These are phyloP conservation scores for Nesogale talazaci DNA, from an alignment of 2,113 vertebrate genomes.

Conservation along the genomic window DNA sequence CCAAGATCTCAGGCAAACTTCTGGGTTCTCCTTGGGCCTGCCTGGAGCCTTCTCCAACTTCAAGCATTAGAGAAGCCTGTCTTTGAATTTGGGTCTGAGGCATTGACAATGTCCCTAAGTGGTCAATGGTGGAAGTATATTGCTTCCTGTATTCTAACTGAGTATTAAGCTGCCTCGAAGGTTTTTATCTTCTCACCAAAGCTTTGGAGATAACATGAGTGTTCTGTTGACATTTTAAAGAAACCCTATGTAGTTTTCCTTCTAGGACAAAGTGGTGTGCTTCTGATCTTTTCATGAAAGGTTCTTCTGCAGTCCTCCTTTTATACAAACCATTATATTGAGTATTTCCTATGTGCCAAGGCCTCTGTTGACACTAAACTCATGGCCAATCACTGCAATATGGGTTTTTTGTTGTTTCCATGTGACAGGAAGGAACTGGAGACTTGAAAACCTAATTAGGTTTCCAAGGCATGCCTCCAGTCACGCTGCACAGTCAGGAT, in stretches of 20 bases:
- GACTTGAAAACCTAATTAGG: neutral
- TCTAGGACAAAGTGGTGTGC: neutral
- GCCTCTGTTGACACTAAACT: neutral
- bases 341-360: neutral
- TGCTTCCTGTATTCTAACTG: constrained; percentile 51
- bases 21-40: neutral
- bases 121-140: constrained; percentile 28
- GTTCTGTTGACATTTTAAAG: constrained; percentile 14
- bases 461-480: neutral
- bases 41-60: neutral
- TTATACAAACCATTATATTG: neutral
- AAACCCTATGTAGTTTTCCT: neutral
- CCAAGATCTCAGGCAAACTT: neutral
- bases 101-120: neutral
- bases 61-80: fast-evolving
- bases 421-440: neutral
- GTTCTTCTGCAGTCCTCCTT: neutral
- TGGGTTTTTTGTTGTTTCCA: neutral
- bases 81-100: constrained; percentile 36
- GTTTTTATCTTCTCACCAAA: constrained; percentile 56
- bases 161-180: constrained; percentile 33
- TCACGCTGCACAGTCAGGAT: neutral
- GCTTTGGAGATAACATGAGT: neutral
- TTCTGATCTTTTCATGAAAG: neutral
- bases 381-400: neutral